These are phyloP conservation scores for Scytalopus superciliaris DNA, from an alignment of 2,113 vertebrate species.

Conservation along the genomic window DNA sequence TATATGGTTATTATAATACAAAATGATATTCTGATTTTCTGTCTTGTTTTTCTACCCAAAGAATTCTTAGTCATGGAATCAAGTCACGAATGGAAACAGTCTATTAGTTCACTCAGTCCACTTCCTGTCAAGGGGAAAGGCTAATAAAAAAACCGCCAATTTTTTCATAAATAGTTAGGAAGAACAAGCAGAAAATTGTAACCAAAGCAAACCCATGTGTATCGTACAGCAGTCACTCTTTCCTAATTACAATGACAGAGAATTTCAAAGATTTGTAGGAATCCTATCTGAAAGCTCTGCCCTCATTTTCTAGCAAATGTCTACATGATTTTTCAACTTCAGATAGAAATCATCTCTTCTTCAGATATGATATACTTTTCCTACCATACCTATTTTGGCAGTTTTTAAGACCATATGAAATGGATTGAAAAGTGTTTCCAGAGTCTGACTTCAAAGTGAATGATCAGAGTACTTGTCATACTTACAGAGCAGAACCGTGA, in stretches of 20 bases:
- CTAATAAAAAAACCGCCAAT: neutral
- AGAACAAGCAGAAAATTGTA: neutral
- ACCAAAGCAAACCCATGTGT: neutral
- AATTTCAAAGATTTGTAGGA: neutral
- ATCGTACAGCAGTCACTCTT: neutral
- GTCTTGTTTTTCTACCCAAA: neutral
- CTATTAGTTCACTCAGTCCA: neutral
- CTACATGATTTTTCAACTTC: neutral
- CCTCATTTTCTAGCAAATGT: neutral
- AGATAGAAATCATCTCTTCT: neutral
- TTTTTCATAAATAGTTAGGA: neutral
- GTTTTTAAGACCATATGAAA: neutral
- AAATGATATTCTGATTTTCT: neutral
- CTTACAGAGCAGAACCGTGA: fast-evolving
- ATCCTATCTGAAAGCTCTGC: neutral
- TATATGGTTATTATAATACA: neutral
- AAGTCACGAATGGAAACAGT: neutral
- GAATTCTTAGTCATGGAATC: neutral
- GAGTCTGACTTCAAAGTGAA: neutral
- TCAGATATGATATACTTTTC: neutral
- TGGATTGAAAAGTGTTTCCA: neutral
- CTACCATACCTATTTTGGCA: neutral
- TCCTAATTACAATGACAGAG: neutral
- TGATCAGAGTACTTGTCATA: neutral
- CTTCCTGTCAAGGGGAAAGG: neutral